Conservation (phyloP, 2,888 invertebrate species). For the Dicycla oo region DNA sequence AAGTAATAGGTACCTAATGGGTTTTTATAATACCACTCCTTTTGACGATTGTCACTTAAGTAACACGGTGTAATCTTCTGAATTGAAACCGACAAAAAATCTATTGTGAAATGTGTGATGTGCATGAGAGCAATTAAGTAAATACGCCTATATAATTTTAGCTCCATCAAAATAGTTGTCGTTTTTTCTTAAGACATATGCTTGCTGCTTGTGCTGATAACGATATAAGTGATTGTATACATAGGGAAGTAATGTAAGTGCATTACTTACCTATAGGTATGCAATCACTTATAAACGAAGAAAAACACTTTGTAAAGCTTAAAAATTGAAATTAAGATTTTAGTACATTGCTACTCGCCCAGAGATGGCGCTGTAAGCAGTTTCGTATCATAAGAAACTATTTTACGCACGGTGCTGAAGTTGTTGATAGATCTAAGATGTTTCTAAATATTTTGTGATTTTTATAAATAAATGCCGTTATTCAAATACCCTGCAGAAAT, state of each 20-base stretch:
- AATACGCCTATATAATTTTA: too few species aligned
- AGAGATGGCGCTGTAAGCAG: conserved; percentile 59
- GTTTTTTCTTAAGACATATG: neutral
- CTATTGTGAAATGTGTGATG: neutral
- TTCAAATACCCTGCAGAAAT: neutral
- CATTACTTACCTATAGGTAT: too few species aligned
- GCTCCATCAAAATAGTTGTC: too few species aligned
- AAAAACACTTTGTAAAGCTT: neutral
- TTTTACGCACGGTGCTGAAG: neutral
- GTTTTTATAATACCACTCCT: neutral
- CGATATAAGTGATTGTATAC: too few species aligned
- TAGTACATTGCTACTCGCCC: conserved; percentile 60
- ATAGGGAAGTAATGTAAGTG: too few species aligned
- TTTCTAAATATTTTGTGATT: too few species aligned
- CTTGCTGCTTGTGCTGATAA: neutral
- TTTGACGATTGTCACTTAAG: neutral
- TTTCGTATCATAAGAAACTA: neutral
- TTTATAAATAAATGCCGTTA: neutral
- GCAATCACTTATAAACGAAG: neutral
- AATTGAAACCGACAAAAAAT: neutral
- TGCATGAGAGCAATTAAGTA: too few species aligned
- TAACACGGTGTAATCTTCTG: neutral
- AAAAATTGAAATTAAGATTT: neutral
- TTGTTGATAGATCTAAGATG: neutral
- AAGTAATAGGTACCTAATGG: too few species aligned